Percentiles rank a stretch among this genome's conserved stretches.
Evolutionary conservation across 2,888 invertebrate species (phyloP).

Genomic region (Limenitis camilla): DNA sequence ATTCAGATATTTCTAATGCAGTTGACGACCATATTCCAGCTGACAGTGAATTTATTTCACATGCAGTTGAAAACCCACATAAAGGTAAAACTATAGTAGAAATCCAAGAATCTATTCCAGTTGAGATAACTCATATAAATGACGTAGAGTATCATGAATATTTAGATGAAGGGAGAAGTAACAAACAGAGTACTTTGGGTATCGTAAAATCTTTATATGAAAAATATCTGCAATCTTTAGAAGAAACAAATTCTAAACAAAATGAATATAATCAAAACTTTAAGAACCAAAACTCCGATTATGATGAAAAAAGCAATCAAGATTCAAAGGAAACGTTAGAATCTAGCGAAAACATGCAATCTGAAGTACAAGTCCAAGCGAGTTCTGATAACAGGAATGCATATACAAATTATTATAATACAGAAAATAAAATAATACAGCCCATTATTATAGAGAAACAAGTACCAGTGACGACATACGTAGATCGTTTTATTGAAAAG

Average conservation of each 20-base stretch:
- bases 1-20: conserved; percentile 50
- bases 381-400: conserved; percentile 41
- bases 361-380: conserved; percentile 44
- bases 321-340: conserved; percentile 46
- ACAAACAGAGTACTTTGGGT: conserved; percentile 41
- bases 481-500: conserved; percentile 61
- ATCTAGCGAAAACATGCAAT: conserved; percentile 49
- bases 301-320: conserved; percentile 30
- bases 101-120: conserved; percentile 78
- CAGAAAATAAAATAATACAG: conserved; percentile 54
- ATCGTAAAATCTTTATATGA: conserved; percentile 46
- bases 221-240: conserved; percentile 51
- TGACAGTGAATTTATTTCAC: conserved; percentile 54
- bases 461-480: conserved; percentile 61
- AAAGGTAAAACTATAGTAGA: conserved; percentile 75
- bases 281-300: conserved; percentile 40
- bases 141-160: conserved; percentile 64
- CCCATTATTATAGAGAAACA: conserved; percentile 66
- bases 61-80: conserved; percentile 52
- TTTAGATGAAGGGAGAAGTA: conserved; percentile 56
- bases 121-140: conserved; percentile 67
- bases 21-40: conserved; percentile 57
- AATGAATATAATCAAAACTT: conserved; percentile 45
- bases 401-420: conserved; percentile 38
- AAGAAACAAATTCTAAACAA: conserved; percentile 52